phyloP scores from a whole-genome alignment of 2,888 invertebrate species.

The Lampropteryx suffumata region DNA sequence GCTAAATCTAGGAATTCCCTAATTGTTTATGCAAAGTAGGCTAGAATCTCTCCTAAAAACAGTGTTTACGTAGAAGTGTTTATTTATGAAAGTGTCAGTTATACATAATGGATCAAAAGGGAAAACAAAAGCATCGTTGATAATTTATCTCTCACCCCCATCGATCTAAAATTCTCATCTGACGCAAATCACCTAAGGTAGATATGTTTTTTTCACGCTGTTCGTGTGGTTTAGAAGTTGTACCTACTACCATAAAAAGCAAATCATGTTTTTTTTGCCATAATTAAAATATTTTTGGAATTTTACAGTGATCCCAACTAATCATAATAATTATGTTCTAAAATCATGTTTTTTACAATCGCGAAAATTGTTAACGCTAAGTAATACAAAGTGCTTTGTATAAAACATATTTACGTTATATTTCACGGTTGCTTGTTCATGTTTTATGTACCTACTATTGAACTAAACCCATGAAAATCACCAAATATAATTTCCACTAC shows the following conservation, averaged over 20 bases:
- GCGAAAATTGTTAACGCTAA: slow-evolving; percentile 53
- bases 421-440: slow-evolving; percentile 56
- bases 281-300: too few relatives aligned
- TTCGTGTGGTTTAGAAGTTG: too few relatives aligned
- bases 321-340: background rate
- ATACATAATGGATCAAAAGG: too few relatives aligned
- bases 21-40: background rate
- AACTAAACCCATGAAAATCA: slow-evolving; percentile 65
- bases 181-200: too few relatives aligned
- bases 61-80: too few relatives aligned
- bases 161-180: too few relatives aligned
- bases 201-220: too few relatives aligned
- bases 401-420: slow-evolving; percentile 44
- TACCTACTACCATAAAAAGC: too few relatives aligned
- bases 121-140: too few relatives aligned
- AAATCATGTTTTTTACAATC: slow-evolving; percentile 13
- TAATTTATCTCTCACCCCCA: too few relatives aligned
- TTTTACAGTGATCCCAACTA: slow-evolving; percentile 2
- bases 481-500: slow-evolving; percentile 81
- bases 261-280: too few relatives aligned
- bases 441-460: slow-evolving; percentile 53
- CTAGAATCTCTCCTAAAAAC: background rate
- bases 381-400: slow-evolving; percentile 82
- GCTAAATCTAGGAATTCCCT: background rate
- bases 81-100: too few relatives aligned